These are phyloP conservation scores for Sebastes kiyomatsui DNA, from an alignment of 2,797 vertebrate genomes.

Conservation along the genomic window DNA sequence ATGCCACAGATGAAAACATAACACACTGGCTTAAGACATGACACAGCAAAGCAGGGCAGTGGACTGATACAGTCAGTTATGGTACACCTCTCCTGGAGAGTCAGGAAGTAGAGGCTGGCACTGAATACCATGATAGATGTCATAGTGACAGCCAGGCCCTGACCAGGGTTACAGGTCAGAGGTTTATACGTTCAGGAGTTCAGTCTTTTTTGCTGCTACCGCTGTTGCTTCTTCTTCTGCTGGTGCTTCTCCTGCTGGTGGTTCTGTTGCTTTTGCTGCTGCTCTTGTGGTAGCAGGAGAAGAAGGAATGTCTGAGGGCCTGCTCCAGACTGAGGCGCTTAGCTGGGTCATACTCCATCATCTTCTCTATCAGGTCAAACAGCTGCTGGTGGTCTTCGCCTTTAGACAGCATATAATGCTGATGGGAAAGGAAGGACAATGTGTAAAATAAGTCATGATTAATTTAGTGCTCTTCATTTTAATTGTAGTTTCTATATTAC, in stretches of 20 bases:
- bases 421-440: neutral
- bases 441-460: neutral
- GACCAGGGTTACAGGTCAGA: constrained; percentile 3
- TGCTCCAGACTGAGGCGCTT: constrained; percentile 87
- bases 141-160: constrained; percentile 16
- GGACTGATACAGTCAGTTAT: constrained; percentile 91
- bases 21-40: neutral
- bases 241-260: constrained; percentile 38
- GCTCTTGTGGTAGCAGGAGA: constrained; percentile 70
- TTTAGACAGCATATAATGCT: constrained; percentile 88
- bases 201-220: constrained; percentile 51
- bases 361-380: constrained; percentile 89
- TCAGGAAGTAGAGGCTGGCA: constrained; percentile 34
- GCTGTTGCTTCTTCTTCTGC: constrained; percentile 34
- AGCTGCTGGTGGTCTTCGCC: constrained; percentile 84
- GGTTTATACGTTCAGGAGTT: constrained; percentile 1
- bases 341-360: constrained; percentile 89
- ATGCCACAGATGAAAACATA: neutral
- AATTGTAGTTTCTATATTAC: neutral
- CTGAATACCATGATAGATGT: neutral
- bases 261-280: constrained; percentile 40
- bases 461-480: neutral
- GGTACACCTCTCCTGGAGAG: constrained; percentile 73
- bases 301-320: constrained; percentile 87
- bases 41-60: constrained; percentile 70